Conservation (phyloP, 1,140 invertebrate species). For the Episyrphus balteatus region DNA sequence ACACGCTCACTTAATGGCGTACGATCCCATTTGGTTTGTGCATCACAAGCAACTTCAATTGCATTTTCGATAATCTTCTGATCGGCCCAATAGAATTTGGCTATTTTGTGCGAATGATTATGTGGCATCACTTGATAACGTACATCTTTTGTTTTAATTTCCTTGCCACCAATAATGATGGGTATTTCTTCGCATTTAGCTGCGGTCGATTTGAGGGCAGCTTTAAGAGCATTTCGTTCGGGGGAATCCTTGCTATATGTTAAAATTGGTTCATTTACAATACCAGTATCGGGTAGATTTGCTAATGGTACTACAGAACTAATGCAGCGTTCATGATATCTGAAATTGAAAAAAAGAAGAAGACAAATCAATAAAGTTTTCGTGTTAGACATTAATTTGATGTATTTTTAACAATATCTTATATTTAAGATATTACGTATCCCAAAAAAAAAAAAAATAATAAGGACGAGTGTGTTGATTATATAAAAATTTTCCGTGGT, state of each 20-base stretch:
- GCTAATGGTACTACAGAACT: conserved; percentile 50
- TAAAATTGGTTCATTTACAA: conserved; percentile 72
- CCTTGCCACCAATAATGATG: conserved; percentile 83
- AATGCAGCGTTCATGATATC: conserved; percentile 35
- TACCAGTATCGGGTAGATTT: conserved; percentile 54
- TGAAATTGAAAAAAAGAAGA: no score
- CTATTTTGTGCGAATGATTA: conserved; percentile 74
- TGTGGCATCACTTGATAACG: conserved; percentile 72
- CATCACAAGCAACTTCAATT: conserved; percentile 64
- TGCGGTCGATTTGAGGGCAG: conserved; percentile 55
- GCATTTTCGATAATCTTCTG: conserved; percentile 74
- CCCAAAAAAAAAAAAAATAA: no score
- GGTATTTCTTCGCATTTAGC: conserved; percentile 70
- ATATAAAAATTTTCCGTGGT: no score
- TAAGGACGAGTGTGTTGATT: no score
- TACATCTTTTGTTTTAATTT: conserved; percentile 63
- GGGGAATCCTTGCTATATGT: conserved; percentile 70
- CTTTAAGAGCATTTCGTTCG: conserved; percentile 67
- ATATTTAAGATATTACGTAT: no score
- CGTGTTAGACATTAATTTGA: no score
- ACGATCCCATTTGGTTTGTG: conserved; percentile 78
- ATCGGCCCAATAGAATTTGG: conserved; percentile 86
- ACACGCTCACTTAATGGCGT: conserved; percentile 66
- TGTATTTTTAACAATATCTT: no score
- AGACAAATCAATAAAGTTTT: no score